Percentiles rank a stretch among this genome's conserved stretches.
These are phyloP conservation scores for Musca domestica DNA, from an alignment of 1,140 invertebrate genomes.

Conservation along the genomic window DNA sequence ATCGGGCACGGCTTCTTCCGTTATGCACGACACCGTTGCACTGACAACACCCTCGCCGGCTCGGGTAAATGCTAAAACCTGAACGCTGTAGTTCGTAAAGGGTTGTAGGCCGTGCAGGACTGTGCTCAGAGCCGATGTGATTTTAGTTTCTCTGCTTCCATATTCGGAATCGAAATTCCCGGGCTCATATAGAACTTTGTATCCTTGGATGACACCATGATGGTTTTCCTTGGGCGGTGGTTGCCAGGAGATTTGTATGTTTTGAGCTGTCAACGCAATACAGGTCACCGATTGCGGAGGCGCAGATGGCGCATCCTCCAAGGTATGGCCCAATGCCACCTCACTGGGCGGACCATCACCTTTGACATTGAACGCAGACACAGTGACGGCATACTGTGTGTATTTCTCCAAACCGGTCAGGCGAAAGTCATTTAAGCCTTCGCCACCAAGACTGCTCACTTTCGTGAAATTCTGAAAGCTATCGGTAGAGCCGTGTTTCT, in stretches of 20 bases:
- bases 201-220: constrained; percentile 77
- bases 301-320: constrained; percentile 75
- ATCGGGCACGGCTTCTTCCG: constrained; percentile 70
- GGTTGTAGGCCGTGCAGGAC: constrained; percentile 65
- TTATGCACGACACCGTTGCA: constrained; percentile 67
- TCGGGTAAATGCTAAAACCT: constrained; percentile 73
- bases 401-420: constrained; percentile 71
- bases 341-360: constrained; percentile 73
- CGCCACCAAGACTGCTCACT: constrained; percentile 56
- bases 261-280: constrained; percentile 66
- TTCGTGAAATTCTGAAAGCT: constrained; percentile 55
- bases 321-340: constrained; percentile 67
- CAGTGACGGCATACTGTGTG: constrained; percentile 72
- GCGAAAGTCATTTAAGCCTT: constrained; percentile 60
- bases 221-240: constrained; percentile 67
- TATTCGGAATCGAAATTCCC: constrained; percentile 61
- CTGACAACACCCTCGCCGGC: constrained; percentile 75
- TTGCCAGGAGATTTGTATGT: constrained; percentile 74
- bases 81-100: constrained; percentile 76
- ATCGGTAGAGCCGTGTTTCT: constrained; percentile 57
- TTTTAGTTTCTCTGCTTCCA: constrained; percentile 60
- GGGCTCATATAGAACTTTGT: constrained; percentile 75
- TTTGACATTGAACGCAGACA: constrained; percentile 78
- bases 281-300: constrained; percentile 67
- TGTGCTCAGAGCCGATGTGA: constrained; percentile 58